Conservation (phyloP, 2,888 invertebrate genomes). For the Cephus spinipes region DNA sequence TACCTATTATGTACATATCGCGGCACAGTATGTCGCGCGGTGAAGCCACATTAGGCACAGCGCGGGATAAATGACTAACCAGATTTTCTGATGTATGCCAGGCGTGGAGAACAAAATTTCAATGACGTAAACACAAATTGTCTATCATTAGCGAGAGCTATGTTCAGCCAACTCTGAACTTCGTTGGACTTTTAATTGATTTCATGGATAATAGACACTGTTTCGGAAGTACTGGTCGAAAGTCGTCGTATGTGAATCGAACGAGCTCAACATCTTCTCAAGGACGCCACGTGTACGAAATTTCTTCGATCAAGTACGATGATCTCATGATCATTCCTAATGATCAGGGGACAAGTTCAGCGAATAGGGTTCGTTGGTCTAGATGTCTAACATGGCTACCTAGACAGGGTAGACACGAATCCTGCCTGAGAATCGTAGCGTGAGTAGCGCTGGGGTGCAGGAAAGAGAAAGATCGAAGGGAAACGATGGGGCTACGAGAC, state of each 20-base stretch:
- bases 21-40: neutral
- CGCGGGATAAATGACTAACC: neutral
- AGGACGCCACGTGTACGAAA: neutral
- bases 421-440: neutral
- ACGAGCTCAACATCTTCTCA: neutral
- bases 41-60: neutral
- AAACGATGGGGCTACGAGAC: slow-evolving; percentile 22
- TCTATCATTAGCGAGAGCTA: neutral
- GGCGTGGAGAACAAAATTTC: neutral
- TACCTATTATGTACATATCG: neutral
- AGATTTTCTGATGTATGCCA: neutral
- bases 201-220: neutral
- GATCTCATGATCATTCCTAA: neutral
- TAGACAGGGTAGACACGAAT: neutral
- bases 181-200: neutral
- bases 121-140: slow-evolving; percentile 1
- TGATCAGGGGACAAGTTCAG: neutral
- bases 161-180: neutral
- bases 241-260: neutral
- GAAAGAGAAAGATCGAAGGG: slow-evolving; percentile 25
- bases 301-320: neutral
- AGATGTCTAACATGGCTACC: neutral
- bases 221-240: neutral
- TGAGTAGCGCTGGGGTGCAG: slow-evolving; percentile 1
- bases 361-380: neutral